A percentile compares a stretch with the other conserved stretches of the same genome.
Conservation (phyloP, 2,113 vertebrate species). For the Rhinolophus sinicus region DNA sequence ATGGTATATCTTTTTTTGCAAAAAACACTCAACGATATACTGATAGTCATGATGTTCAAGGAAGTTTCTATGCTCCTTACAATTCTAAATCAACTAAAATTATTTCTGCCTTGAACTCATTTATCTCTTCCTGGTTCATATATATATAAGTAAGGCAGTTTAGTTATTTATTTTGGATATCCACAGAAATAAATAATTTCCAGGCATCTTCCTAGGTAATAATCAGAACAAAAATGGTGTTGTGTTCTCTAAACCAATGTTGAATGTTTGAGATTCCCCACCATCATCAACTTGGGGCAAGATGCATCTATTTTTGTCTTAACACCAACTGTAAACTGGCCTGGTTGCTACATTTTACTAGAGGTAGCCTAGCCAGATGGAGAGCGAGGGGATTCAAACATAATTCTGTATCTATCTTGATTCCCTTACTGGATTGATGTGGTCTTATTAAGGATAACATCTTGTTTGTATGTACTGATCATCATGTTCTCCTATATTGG, state of each 20-base stretch:
- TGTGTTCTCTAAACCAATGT: not conserved
- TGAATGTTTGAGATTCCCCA: not conserved
- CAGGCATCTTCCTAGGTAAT: not conserved
- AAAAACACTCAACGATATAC: not conserved
- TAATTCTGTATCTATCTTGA: not conserved
- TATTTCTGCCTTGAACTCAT: not conserved
- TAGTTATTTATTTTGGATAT: not conserved
- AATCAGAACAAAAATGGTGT: not conserved
- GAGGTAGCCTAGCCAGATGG: not conserved
- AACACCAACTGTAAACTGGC: not conserved
- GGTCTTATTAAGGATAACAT: not conserved
- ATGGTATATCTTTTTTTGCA: not conserved
- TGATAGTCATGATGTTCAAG: not conserved
- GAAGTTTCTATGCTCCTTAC: not conserved
- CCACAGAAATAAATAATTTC: not conserved
- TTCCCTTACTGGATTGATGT: not conserved
- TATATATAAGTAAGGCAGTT: not conserved
- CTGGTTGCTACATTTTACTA: not conserved
- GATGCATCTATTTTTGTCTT: not conserved
- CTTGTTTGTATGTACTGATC: not conserved
- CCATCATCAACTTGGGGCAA: accelerated
- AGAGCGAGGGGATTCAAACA: accelerated
- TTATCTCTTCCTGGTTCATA: not conserved
- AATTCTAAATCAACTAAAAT: not conserved
- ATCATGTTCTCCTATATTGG: not conserved